These are phyloP conservation scores for Tribolium freemani DNA, from an alignment of 2,888 invertebrate species.

Conservation along the genomic window DNA sequence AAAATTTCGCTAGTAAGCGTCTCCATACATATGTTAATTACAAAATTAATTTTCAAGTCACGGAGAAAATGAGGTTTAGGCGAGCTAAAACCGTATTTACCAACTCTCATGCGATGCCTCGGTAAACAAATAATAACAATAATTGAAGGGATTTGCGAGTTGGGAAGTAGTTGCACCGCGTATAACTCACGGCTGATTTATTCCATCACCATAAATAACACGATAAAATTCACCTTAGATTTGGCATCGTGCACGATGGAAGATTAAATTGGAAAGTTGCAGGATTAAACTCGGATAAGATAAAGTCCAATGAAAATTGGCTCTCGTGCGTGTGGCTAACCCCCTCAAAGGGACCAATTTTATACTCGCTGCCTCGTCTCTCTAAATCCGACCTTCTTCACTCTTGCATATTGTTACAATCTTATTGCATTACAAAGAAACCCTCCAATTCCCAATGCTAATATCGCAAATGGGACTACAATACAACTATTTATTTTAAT, in stretches of 20 bases:
- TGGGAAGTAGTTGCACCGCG: conserved; percentile 10
- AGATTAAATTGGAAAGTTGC: conserved; percentile 35
- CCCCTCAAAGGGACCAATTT: conserved; percentile 30
- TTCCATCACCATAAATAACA: conserved; percentile 32
- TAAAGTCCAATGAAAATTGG: conserved; percentile 31
- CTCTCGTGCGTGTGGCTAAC: conserved; percentile 25
- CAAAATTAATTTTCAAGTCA: conserved; percentile 39
- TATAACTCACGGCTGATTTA: conserved; percentile 33
- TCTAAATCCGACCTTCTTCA: conserved; percentile 7
- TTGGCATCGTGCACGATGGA: conserved; percentile 17
- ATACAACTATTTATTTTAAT: conserved; percentile 29
- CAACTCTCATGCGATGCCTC: neutral
- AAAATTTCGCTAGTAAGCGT: conserved; percentile 22
- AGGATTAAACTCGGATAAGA: conserved; percentile 34
- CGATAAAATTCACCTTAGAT: conserved; percentile 42
- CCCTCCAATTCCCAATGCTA: conserved; percentile 3
- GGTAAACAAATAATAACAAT: conserved; percentile 24
- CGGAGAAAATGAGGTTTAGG: conserved; percentile 35
- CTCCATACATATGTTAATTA: conserved; percentile 40
- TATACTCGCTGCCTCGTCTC: neutral
- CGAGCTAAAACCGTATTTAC: conserved; percentile 1
- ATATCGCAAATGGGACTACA: conserved; percentile 14
- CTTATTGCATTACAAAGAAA: conserved; percentile 14
- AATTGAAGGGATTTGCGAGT: conserved; percentile 4
- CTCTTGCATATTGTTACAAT: neutral